Evolutionary conservation across 2,113 vertebrate genomes (phyloP).

Genomic region (Butorides virescens): DNA sequence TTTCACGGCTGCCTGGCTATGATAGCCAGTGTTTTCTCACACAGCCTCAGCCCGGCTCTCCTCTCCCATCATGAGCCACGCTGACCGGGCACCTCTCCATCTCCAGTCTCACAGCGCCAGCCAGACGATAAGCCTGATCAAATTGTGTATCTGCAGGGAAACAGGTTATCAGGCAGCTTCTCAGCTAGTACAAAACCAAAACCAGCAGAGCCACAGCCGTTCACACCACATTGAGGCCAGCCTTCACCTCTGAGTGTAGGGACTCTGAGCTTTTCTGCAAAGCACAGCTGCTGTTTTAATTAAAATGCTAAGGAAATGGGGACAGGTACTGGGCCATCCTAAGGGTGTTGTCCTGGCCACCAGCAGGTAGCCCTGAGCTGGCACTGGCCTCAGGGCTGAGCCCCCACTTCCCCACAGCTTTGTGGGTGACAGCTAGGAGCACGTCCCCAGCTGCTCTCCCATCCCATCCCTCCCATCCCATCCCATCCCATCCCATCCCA

Average conservation of each 20-base stretch:
- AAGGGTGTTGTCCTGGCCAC: neutral
- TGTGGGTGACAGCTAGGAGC: neutral
- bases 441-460: neutral
- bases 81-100: neutral
- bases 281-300: neutral
- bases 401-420: neutral
- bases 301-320: neutral
- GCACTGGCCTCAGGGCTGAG: fast-evolving
- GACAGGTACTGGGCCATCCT: neutral
- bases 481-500: neutral
- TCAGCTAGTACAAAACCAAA: neutral
- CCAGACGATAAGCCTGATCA: neutral
- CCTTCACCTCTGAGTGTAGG: neutral
- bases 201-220: neutral
- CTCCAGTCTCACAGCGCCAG: neutral
- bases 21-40: neutral
- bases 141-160: neutral
- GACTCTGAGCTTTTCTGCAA: neutral
- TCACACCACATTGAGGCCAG: neutral
- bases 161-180: neutral
- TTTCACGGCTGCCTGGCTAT: neutral
- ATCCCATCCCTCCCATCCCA: neutral
- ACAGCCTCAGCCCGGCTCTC: neutral
- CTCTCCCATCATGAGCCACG: fast-evolving
- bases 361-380: neutral